These are phyloP conservation scores for Pseudopodoces humilis DNA, from an alignment of 2,113 vertebrate genomes.

Conservation along the genomic window DNA sequence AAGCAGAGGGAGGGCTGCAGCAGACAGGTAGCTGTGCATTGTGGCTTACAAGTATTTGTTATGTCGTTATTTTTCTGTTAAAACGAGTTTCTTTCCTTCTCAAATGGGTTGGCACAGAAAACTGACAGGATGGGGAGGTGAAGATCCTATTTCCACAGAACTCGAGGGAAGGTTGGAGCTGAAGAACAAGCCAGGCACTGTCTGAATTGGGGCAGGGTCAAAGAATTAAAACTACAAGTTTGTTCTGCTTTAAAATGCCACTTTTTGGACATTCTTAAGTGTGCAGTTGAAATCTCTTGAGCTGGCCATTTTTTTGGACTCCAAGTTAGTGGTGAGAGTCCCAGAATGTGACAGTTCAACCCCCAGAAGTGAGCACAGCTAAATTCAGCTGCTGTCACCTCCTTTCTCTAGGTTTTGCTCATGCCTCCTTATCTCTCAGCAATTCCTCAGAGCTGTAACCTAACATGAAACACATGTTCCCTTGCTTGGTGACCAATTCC, in stretches of 20 bases:
- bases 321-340: neutral
- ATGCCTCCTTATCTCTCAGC: neutral
- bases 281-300: neutral
- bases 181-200: neutral
- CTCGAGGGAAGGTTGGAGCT: neutral
- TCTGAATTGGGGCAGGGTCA: neutral
- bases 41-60: neutral
- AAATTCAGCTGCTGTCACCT: conserved; percentile 8
- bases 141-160: neutral
- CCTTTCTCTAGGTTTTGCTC: neutral
- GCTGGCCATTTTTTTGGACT: neutral
- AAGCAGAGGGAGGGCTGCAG: neutral
- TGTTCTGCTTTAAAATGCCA: neutral
- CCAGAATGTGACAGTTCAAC: neutral
- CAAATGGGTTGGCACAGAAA: neutral
- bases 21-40: neutral
- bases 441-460: neutral
- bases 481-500: neutral
- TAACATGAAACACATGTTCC: conserved; percentile 16
- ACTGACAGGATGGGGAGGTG: neutral
- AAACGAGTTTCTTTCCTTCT: neutral
- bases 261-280: neutral
- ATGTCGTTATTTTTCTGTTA: neutral
- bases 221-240: neutral
- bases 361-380: neutral